phyloP scores from a whole-genome alignment of 2,113 vertebrate genomes.

The Embiotoca jacksoni region DNA sequence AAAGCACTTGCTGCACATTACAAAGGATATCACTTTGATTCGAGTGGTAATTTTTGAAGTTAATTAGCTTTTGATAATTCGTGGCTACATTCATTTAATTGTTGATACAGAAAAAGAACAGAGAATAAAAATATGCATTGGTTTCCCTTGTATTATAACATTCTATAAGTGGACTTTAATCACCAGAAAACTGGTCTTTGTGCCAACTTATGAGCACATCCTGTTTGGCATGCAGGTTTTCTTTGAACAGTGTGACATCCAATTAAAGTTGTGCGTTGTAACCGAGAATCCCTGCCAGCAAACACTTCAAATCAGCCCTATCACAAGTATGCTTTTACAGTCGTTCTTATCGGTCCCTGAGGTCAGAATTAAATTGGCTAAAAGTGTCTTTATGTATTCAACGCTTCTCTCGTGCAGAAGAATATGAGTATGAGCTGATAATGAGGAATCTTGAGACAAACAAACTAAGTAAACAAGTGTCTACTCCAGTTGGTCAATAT shows the following conservation, averaged over 20 bases:
- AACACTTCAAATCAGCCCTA: conserved; percentile 35
- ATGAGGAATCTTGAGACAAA: conserved; percentile 20
- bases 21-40: too few relatives aligned
- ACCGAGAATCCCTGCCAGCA: conserved; percentile 32
- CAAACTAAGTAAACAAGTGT: background rate
- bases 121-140: background rate
- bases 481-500: background rate
- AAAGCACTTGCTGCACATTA: too few relatives aligned
- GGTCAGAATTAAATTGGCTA: conserved; percentile 48
- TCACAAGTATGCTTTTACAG: conserved; percentile 35
- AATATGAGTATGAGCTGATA: conserved; percentile 21
- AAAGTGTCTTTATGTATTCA: conserved; percentile 25
- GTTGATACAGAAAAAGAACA: background rate
- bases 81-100: too few relatives aligned
- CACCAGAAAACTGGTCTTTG: background rate
- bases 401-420: background rate
- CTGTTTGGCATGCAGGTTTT: conserved; percentile 15
- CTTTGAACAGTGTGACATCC: conserved; percentile 42
- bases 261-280: conserved; percentile 52
- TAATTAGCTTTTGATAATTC: too few relatives aligned
- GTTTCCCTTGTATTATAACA: background rate
- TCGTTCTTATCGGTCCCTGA: conserved; percentile 30
- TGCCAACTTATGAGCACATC: conserved; percentile 19
- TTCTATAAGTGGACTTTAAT: conserved; percentile 20
- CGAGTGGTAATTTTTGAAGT: too few relatives aligned